Evolutionary conservation across 2,113 vertebrate genomes (phyloP).

Genomic region (Actinemys pallida): DNA sequence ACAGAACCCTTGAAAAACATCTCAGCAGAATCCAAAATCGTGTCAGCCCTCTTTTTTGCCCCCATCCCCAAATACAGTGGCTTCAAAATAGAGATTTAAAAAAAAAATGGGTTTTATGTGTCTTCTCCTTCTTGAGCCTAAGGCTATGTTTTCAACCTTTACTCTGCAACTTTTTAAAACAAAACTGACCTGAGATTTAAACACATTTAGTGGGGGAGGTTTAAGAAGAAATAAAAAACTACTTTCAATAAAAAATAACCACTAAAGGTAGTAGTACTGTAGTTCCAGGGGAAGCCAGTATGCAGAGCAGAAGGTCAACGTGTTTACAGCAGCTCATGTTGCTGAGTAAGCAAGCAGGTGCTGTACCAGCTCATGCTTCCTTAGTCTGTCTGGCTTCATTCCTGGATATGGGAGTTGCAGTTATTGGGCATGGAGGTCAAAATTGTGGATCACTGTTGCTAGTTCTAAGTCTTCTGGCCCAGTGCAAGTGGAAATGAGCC

Average conservation of each 20-base stretch:
- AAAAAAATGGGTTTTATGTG: neutral
- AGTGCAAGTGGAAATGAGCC: neutral
- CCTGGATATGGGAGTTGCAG: neutral
- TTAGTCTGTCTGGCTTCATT: neutral
- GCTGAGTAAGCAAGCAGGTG: neutral
- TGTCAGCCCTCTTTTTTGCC: neutral
- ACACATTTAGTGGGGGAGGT: neutral
- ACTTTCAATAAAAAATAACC: neutral
- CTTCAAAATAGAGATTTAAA: neutral
- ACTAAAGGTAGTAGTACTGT: neutral
- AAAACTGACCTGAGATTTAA: neutral
- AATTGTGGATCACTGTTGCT: neutral
- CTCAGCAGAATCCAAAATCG: neutral
- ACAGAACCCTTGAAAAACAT: neutral
- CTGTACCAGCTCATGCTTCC: neutral
- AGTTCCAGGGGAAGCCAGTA: neutral
- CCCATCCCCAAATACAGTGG: neutral
- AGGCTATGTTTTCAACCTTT: neutral
- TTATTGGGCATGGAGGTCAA: neutral
- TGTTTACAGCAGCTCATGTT: neutral
- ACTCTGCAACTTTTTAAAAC: neutral
- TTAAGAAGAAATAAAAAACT: neutral
- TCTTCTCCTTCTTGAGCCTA: neutral
- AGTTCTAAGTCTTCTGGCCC: neutral
- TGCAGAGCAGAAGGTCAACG: neutral